Evolutionary conservation across 2,797 vertebrate genomes (phyloP).

Genomic region (Lutjanus argentimaculatus): DNA sequence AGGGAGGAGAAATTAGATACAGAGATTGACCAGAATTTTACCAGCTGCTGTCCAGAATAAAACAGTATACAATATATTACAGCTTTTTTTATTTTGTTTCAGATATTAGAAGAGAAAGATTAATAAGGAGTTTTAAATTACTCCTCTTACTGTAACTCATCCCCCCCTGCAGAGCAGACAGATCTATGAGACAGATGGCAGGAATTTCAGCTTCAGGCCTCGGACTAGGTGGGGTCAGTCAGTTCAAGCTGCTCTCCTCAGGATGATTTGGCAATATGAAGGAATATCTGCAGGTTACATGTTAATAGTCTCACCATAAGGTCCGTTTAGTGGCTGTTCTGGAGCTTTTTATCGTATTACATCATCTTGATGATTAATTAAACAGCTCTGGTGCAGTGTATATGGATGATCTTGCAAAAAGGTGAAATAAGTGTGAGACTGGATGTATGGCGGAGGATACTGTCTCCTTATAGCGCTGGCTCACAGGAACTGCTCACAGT

Average conservation of each 20-base stretch:
- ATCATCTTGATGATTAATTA: background rate
- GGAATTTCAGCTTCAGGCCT: background rate
- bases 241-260: background rate
- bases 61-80: slow-evolving; percentile 31
- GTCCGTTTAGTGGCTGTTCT: background rate
- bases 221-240: slow-evolving; percentile 23
- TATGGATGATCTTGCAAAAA: background rate
- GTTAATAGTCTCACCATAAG: background rate
- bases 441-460: no score
- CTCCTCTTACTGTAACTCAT: background rate
- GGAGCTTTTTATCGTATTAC: background rate
- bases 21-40: slow-evolving; percentile 46
- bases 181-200: slow-evolving; percentile 23
- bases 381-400: background rate
- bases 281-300: background rate
- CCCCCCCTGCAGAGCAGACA: slow-evolving; percentile 13
- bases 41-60: slow-evolving; percentile 54
- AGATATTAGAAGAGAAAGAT: slow-evolving; percentile 9
- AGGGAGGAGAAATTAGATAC: slow-evolving; percentile 50
- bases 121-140: slow-evolving; percentile 9
- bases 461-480: no score
- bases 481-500: no score
- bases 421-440: no score
- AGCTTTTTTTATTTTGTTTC: slow-evolving; percentile 10
- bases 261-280: background rate